phyloP scores from a whole-genome alignment of 2,113 vertebrate genomes.

The Elachura formosa region DNA sequence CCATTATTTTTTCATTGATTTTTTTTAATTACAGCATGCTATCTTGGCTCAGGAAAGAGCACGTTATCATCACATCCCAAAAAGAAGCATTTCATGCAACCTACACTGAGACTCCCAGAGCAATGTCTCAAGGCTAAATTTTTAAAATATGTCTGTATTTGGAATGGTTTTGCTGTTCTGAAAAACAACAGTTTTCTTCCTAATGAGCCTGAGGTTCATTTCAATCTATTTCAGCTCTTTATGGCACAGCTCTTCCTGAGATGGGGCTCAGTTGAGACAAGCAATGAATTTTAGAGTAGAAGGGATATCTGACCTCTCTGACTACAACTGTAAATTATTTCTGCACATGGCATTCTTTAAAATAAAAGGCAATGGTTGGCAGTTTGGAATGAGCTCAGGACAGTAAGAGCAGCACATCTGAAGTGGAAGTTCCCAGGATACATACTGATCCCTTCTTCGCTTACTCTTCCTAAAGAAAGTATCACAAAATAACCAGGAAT shows the following conservation, averaged over 20 bases:
- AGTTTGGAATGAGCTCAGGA: background rate
- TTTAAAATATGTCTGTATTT: background rate
- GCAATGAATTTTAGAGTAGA: background rate
- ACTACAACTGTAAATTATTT: background rate
- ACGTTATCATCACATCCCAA: background rate
- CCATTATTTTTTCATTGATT: background rate
- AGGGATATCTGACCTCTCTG: background rate
- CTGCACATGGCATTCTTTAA: background rate
- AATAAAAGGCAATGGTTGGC: background rate
- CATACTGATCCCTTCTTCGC: background rate
- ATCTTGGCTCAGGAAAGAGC: background rate
- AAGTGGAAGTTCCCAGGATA: background rate
- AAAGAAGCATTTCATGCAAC: background rate
- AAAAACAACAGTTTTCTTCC: background rate
- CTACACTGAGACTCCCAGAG: background rate
- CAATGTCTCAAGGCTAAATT: background rate
- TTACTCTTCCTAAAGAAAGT: background rate
- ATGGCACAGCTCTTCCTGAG: background rate
- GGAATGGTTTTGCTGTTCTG: background rate
- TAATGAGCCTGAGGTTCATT: background rate
- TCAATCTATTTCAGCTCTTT: background rate
- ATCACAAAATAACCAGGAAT: background rate
- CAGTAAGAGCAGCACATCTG: background rate
- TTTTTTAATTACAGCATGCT: background rate
- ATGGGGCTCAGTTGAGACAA: background rate